phyloP scores from a whole-genome alignment of 2,797 vertebrate genomes.

The Galagoides demidoff region DNA sequence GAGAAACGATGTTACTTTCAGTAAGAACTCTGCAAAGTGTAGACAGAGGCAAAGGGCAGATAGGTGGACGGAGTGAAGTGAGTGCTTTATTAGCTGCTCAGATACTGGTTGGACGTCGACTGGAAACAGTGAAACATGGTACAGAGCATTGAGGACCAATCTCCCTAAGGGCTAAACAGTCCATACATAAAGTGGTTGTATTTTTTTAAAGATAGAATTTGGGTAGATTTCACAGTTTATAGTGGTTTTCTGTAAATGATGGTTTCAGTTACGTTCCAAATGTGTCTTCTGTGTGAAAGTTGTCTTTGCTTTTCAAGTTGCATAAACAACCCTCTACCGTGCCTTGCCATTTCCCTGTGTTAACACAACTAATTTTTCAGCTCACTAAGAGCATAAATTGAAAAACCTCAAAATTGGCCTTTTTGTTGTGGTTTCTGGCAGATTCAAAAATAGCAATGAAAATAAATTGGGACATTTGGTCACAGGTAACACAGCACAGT shows the following conservation, averaged over 20 bases:
- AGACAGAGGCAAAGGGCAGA: constrained; percentile 84
- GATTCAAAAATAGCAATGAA: constrained; percentile 54
- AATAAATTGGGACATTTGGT: constrained; percentile 34
- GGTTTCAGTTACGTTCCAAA: not conserved
- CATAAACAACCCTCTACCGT: not conserved
- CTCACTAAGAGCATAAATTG: not conserved
- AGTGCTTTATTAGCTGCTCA: constrained; percentile 82
- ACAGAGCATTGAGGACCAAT: constrained; percentile 78
- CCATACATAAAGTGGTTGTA: constrained; percentile 49
- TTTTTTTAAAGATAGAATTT: constrained; percentile 58
- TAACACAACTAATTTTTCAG: not conserved
- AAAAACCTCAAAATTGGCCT: not conserved
- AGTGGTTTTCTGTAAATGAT: not conserved
- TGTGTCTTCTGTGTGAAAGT: constrained; percentile 24
- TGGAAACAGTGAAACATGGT: constrained; percentile 80
- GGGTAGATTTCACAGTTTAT: constrained; percentile 38
- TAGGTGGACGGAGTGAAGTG: constrained; percentile 79
- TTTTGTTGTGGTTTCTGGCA: constrained; percentile 45
- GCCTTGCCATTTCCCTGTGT: not conserved
- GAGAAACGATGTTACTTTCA: constrained; percentile 70
- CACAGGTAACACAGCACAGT: not conserved
- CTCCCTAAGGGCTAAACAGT: constrained; percentile 67
- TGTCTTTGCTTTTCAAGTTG: not conserved
- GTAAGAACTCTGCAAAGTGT: constrained; percentile 76
- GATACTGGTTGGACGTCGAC: constrained; percentile 82